phyloP scores from a whole-genome alignment of 2,113 vertebrate genomes.

The Terrapene triunguis region DNA sequence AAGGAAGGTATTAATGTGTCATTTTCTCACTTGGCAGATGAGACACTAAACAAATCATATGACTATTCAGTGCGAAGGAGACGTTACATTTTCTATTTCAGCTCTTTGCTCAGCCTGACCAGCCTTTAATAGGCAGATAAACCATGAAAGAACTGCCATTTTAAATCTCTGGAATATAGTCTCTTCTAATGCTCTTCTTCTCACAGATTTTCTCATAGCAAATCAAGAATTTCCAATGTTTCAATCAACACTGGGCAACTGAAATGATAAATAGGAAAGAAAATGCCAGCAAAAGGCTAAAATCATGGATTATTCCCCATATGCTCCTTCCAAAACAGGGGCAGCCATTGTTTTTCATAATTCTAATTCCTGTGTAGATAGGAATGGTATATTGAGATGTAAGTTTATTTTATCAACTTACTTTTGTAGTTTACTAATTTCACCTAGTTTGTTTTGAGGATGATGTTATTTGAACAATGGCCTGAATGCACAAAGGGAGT shows the following conservation, averaged over 20 bases:
- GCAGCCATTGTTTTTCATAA: neutral
- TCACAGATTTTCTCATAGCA: slow-evolving; percentile 16
- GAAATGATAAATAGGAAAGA: neutral
- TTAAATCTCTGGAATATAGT: slow-evolving; percentile 24
- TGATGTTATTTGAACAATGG: neutral
- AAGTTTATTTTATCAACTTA: neutral
- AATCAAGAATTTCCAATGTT: slow-evolving; percentile 18
- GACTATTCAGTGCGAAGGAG: slow-evolving; percentile 47
- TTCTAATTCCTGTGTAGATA: neutral
- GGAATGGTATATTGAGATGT: fast-evolving
- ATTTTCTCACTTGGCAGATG: slow-evolving; percentile 52
- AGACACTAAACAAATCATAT: slow-evolving; percentile 57
- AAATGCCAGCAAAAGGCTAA: slow-evolving; percentile 2
- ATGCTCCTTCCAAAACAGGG: neutral
- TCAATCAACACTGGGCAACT: neutral
- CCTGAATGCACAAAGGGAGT: neutral
- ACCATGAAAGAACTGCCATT: neutral
- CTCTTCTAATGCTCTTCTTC: neutral
- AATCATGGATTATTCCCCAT: neutral
- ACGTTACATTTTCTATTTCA: slow-evolving; percentile 41
- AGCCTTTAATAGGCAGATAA: slow-evolving; percentile 2
- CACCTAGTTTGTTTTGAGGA: neutral
- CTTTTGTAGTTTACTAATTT: neutral
- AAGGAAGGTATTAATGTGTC: slow-evolving; percentile 11
- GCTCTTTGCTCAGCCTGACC: slow-evolving; percentile 27